Conservation (phyloP, 1,140 invertebrate genomes). For the Monomorium pharaonis region DNA sequence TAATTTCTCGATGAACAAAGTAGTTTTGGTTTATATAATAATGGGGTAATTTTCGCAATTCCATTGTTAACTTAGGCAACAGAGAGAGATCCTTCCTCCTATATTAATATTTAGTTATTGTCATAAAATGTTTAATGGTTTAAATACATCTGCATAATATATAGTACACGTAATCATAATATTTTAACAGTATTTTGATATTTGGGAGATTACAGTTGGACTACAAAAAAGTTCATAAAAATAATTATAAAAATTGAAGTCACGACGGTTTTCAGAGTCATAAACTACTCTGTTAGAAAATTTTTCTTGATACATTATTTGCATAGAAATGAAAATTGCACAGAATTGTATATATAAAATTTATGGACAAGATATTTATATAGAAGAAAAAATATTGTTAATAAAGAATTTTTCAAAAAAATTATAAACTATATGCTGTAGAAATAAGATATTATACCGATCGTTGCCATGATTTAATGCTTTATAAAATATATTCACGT, state of each 20-base stretch:
- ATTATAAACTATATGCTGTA: background rate
- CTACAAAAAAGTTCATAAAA: background rate
- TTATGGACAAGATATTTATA: background rate
- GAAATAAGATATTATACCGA: background rate
- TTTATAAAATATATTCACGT: background rate
- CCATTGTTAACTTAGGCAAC: background rate
- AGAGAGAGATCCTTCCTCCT: background rate
- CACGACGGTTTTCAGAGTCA: background rate
- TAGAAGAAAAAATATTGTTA: background rate
- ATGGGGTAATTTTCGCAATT: background rate
- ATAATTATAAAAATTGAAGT: background rate
- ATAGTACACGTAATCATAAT: background rate
- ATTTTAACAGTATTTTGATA: background rate
- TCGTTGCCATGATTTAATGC: background rate
- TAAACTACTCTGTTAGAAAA: background rate
- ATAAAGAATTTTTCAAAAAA: background rate
- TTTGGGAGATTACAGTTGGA: background rate
- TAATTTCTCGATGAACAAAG: conserved; percentile 16
- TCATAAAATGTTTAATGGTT: background rate
- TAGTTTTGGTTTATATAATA: background rate
- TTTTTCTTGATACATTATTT: background rate
- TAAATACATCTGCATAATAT: conserved; percentile 14
- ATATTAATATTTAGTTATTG: background rate
- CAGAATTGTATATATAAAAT: background rate
- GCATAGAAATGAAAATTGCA: background rate